Percentiles rank a stretch among this genome's conserved stretches.
Conservation (phyloP, 2,888 invertebrate species). For the Polymixis lichenea region DNA sequence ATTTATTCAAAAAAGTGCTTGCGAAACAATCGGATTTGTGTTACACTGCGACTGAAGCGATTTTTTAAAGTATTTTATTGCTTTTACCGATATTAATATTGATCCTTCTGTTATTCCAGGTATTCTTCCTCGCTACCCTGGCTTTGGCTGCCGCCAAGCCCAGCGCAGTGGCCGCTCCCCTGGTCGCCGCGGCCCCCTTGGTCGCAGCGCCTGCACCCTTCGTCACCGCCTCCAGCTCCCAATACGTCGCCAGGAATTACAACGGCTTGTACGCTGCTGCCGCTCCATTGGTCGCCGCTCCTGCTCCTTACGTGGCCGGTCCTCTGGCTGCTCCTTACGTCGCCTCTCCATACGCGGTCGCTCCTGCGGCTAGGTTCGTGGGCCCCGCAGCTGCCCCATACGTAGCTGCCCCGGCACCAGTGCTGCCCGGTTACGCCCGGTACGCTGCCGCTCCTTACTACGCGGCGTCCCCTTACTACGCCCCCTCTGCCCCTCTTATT, state of each 20-base stretch:
- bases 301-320: conserved; percentile 81
- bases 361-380: conserved; percentile 66
- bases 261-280: conserved; percentile 88
- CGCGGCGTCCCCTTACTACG: conserved; percentile 74
- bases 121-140: conserved; percentile 80
- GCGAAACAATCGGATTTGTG: not conserved
- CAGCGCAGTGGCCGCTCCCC: conserved; percentile 75
- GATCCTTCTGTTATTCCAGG: conserved; percentile 71
- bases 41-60: too few species aligned
- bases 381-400: conserved; percentile 73
- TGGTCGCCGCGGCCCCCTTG: conserved; percentile 82
- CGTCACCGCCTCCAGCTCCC: conserved; percentile 92
- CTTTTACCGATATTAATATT: not conserved
- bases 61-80: not conserved
- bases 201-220: conserved; percentile 88
- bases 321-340: conserved; percentile 59
- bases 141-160: conserved; percentile 84
- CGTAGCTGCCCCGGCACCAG: conserved; percentile 71
- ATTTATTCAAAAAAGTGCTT: not conserved
- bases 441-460: conserved; percentile 71
- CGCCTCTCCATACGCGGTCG: conserved; percentile 66
- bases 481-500: conserved; percentile 80
- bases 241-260: conserved; percentile 91
- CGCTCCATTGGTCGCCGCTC: conserved; percentile 85
- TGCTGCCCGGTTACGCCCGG: conserved; percentile 74